Conservation (phyloP, 2,113 vertebrate genomes). For the Colaptes auratus region DNA sequence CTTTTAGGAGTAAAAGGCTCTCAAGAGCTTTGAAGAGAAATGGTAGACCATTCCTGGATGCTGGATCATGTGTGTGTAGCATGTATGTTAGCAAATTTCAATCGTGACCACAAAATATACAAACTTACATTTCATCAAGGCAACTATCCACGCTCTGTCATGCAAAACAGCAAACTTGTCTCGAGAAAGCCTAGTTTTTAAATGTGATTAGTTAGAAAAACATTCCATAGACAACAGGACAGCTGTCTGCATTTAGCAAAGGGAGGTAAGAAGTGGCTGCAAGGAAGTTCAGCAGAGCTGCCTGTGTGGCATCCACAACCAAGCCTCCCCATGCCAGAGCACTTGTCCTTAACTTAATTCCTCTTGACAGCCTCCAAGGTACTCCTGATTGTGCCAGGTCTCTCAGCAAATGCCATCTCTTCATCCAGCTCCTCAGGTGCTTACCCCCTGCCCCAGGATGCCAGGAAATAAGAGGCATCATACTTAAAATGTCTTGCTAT, state of each 20-base stretch:
- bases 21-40: background rate
- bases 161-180: background rate
- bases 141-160: background rate
- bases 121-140: background rate
- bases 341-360: constrained; percentile 16
- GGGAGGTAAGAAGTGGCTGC: background rate
- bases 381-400: background rate
- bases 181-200: background rate
- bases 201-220: background rate
- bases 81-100: background rate
- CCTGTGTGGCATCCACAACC: background rate
- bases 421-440: background rate
- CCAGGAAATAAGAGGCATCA: constrained; percentile 25
- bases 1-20: background rate
- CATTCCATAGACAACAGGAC: background rate
- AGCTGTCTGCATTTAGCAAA: background rate
- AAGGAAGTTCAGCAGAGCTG: background rate
- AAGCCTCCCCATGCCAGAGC: background rate
- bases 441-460: background rate
- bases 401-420: background rate
- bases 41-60: background rate
- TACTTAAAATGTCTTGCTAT: background rate
- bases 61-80: background rate
- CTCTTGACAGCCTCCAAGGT: background rate
- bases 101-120: background rate